Evolutionary conservation across 2,888 invertebrate genomes (phyloP), one percentile per base, ranked within the genome.

Genomic region (Acanthopleura granulata): DNA sequence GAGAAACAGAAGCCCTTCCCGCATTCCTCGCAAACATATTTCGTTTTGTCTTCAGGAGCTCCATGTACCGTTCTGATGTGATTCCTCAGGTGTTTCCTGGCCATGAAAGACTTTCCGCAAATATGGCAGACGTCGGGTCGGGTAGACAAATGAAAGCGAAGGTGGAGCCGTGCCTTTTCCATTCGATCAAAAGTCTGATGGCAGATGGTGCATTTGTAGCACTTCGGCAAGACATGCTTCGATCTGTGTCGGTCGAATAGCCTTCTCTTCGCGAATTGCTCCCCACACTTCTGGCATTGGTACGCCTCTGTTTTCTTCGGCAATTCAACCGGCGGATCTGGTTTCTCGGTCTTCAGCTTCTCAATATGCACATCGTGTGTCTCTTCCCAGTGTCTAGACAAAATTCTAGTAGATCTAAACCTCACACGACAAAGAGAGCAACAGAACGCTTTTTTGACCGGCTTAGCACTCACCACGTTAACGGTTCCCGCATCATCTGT

Each of bases 361-460:
- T 57, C 57, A 57, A 57, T 57, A 57, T n/a, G 22, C 18, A 57
- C 57, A 57, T 57, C 57, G 57, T 57, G 57, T 6, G 57, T 57
- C 22, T 57, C 57, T 57, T 57, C 57, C 57, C 57, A 57, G 57
- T 57, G 57, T 57, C 22, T 18, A 57, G 18, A 22, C 22, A 57
- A 22, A 18, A n/a, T 22, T 12, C 22, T 57, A 12, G 57, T n/a
- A 12, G n/a, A 57, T 22, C 57, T 18, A 4, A 57, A n/a, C 1
- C 3, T 18, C 18, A 57, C 6, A n/a, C 57, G 57, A 57, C 57
- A 57, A 3, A 57, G 12, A 22, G n/a, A 22, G 12, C 57, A 57
- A 6, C 22, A 18, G 22, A 57, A 22, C 3, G 57, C 12, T 40
- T 40, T 40, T 12, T 57, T 18, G 57, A 57, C 57, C 22, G 57